These are phyloP conservation scores for Tetropium fuscum DNA, from an alignment of 2,888 invertebrate species.

Conservation along the genomic window DNA sequence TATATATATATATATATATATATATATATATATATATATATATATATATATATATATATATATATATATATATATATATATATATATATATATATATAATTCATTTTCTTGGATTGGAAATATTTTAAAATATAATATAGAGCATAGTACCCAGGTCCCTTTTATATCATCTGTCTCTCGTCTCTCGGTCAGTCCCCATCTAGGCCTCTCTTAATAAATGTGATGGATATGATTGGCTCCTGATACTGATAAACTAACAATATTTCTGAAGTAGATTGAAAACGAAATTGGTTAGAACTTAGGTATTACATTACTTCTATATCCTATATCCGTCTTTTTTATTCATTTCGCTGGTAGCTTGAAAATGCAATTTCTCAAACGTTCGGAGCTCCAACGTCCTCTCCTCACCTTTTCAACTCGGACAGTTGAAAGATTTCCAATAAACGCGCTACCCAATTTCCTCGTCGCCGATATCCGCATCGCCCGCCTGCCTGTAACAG, in stretches of 20 bases:
- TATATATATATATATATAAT: background rate
- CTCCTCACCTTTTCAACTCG: conserved; percentile 60
- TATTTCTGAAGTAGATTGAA: conserved; percentile 39
- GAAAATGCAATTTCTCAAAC: conserved; percentile 61
- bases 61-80: background rate
- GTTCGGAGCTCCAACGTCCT: conserved; percentile 50
- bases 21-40: background rate
- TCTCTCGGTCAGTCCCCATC: no score
- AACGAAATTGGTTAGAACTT: conserved; percentile 43
- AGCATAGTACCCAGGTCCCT: no score
- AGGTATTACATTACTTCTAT: conserved; percentile 43
- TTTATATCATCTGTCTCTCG: no score
- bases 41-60: background rate
- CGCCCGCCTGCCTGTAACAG: conserved; percentile 28
- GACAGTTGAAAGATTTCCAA: conserved; percentile 68
- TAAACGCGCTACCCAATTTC: conserved; percentile 66
- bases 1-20: background rate
- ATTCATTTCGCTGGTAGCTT: conserved; percentile 38
- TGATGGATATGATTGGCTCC: no score
- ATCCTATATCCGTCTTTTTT: conserved; percentile 38
- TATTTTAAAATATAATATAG: no score
- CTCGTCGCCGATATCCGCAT: conserved; percentile 61
- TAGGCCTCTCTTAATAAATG: no score
- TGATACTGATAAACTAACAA: conserved; percentile 34
- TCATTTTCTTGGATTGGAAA: no score